These are phyloP conservation scores for Oligia strigilis DNA, from an alignment of 2,888 invertebrate genomes.

Conservation along the genomic window DNA sequence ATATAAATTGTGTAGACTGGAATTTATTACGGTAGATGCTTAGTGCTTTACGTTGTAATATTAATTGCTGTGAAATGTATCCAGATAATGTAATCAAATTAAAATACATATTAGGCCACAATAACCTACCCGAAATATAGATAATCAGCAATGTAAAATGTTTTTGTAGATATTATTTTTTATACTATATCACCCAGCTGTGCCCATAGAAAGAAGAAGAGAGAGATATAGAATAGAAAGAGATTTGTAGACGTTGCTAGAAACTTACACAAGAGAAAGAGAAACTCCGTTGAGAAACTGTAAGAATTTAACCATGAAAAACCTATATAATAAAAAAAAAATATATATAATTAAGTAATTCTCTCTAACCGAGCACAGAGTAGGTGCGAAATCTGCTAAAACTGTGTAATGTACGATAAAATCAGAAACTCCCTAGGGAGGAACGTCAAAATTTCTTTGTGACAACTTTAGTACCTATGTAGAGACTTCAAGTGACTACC, in stretches of 20 bases:
- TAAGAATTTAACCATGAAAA: neutral
- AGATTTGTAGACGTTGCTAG: neutral
- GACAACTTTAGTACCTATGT: too few relatives aligned
- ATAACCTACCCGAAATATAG: neutral
- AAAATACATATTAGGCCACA: neutral
- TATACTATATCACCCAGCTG: neutral
- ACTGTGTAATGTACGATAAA: constrained; percentile 59
- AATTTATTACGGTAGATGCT: neutral
- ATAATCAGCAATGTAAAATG: neutral
- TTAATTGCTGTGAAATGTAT: neutral
- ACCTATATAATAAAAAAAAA: too few relatives aligned
- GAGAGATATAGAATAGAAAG: too few relatives aligned
- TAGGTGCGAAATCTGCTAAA: constrained; percentile 55
- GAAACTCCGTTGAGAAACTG: neutral
- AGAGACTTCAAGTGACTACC: constrained; percentile 59
- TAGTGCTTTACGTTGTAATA: neutral
- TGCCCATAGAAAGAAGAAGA: neutral
- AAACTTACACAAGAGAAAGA: neutral
- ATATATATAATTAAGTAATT: too few relatives aligned
- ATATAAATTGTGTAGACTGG: constrained; percentile 23
- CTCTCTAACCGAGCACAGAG: constrained; percentile 30
- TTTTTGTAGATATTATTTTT: neutral
- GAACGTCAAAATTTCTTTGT: constrained; percentile 68
- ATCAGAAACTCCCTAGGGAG: constrained; percentile 66
- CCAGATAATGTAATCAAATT: neutral